Percentiles rank a stretch among this genome's conserved stretches.
Evolutionary conservation across 2,888 invertebrate species (phyloP).

Genomic region (Gortyna flavago): DNA sequence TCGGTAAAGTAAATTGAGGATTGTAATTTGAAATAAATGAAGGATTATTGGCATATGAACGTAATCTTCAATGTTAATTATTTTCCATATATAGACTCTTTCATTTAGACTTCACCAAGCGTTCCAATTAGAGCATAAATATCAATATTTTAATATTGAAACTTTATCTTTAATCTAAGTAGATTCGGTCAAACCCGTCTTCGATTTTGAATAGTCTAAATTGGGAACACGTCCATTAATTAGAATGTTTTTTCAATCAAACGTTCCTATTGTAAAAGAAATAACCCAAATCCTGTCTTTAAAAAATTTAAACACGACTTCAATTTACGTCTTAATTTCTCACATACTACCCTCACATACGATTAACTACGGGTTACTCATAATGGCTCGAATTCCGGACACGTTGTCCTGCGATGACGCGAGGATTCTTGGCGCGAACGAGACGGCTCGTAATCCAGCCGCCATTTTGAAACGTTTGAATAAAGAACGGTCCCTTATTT

Average conservation of each 20-base stretch:
- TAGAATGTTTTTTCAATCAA: background rate
- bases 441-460: constrained; percentile 53
- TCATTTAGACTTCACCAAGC: background rate
- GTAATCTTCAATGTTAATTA: background rate
- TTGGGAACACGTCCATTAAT: background rate
- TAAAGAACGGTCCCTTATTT: constrained; percentile 64
- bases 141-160: background rate
- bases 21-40: constrained; percentile 5
- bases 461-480: constrained; percentile 69
- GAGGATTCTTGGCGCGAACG: constrained; percentile 66
- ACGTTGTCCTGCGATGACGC: constrained; percentile 75
- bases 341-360: constrained; percentile 48
- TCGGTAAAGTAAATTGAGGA: background rate
- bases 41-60: background rate
- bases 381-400: constrained; percentile 78
- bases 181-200: background rate
- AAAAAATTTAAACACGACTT: constrained; percentile 39
- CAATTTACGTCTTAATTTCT: constrained; percentile 51
- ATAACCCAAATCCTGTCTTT: background rate
- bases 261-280: constrained; percentile 9
- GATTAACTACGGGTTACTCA: constrained; percentile 68
- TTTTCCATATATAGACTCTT: background rate
- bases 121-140: background rate
- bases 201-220: background rate
- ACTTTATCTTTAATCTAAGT: background rate